Evolutionary conservation across 2,113 vertebrate species (phyloP).

Genomic region (Psettodes erumei): DNA sequence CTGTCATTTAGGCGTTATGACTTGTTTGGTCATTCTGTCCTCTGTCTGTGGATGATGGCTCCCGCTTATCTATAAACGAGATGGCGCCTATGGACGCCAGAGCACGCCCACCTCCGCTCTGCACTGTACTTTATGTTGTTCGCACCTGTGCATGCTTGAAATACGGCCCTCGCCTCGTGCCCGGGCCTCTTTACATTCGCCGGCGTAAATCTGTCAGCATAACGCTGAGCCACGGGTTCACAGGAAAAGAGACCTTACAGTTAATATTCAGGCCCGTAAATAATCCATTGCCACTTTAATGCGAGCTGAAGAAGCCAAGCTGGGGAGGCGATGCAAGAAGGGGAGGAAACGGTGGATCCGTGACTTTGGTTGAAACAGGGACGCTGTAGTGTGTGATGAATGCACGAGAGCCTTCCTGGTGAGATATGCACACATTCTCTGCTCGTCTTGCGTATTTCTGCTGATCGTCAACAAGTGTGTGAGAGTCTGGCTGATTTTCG

Average conservation of each 20-base stretch:
- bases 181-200: slow-evolving; percentile 33
- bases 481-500: too few species aligned
- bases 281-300: slow-evolving; percentile 39
- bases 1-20: not conserved
- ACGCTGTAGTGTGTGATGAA: slow-evolving; percentile 1
- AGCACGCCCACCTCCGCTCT: not conserved
- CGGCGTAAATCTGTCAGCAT: slow-evolving; percentile 67
- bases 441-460: too few species aligned
- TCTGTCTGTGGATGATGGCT: not conserved
- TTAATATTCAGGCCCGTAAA: slow-evolving; percentile 66
- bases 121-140: not conserved
- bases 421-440: too few species aligned
- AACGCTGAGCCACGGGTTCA: slow-evolving; percentile 64
- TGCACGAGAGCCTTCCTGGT: not conserved
- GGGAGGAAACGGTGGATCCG: slow-evolving; percentile 1
- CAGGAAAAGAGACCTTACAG: slow-evolving; percentile 38
- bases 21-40: not conserved
- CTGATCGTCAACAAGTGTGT: too few species aligned
- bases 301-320: slow-evolving; percentile 16
- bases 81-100: too few species aligned
- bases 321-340: slow-evolving; percentile 5
- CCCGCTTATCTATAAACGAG: not conserved
- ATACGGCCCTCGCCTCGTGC: slow-evolving; percentile 42
- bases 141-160: slow-evolving; percentile 29
- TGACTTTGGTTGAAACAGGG: slow-evolving; percentile 6